Evolutionary conservation across 2,888 invertebrate species (phyloP).

Genomic region (Itoplectis maculator): DNA sequence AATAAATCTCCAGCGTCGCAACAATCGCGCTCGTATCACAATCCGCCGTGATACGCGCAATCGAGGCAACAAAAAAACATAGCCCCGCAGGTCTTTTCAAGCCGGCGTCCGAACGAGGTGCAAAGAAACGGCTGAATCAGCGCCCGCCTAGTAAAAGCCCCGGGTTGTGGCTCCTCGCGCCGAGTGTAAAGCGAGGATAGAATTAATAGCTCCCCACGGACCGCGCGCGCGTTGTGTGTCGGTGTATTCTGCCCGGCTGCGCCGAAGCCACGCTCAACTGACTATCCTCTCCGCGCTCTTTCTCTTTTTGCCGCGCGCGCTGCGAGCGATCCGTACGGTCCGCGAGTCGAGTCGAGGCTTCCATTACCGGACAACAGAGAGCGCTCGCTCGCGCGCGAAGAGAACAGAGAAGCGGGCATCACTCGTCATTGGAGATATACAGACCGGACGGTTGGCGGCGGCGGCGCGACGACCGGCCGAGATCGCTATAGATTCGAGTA

Average conservation of each 20-base stretch:
- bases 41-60: slow-evolving; percentile 28
- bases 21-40: not conserved
- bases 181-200: slow-evolving; percentile 65
- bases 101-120: slow-evolving; percentile 51
- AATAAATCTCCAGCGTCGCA: too few relatives aligned
- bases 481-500: slow-evolving; percentile 58
- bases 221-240: slow-evolving; percentile 62
- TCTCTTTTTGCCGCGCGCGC: slow-evolving; percentile 46
- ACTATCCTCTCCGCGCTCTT: slow-evolving; percentile 11
- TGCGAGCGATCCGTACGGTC: slow-evolving; percentile 61
- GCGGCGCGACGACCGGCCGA: slow-evolving; percentile 9
- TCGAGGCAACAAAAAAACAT: not conserved
- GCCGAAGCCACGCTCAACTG: slow-evolving; percentile 5
- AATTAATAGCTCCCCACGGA: slow-evolving; percentile 71
- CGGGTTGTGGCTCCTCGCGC: slow-evolving; percentile 48
- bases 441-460: not conserved
- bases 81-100: slow-evolving; percentile 14
- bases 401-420: slow-evolving; percentile 41
- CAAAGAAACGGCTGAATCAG: slow-evolving; percentile 61
- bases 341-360: slow-evolving; percentile 43
- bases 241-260: slow-evolving; percentile 60
- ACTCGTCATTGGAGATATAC: slow-evolving; percentile 58
- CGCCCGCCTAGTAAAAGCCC: slow-evolving; percentile 47
- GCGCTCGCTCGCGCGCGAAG: not conserved
- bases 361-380: slow-evolving; percentile 65